These are phyloP conservation scores for Hemicordylus capensis DNA, from an alignment of 2,113 vertebrate genomes.

Conservation along the genomic window DNA sequence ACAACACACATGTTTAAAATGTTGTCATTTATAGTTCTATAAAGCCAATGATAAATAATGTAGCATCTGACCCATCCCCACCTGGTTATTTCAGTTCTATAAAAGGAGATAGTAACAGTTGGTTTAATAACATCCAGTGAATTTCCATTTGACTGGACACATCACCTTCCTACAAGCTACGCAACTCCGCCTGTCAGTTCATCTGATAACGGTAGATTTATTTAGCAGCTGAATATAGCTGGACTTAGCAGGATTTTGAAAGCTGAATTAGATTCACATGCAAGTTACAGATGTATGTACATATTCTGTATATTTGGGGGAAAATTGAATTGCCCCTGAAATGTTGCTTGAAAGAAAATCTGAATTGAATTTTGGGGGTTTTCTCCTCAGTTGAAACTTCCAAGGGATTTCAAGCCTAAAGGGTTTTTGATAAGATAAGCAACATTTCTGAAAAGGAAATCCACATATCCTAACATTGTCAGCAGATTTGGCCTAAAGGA, in stretches of 20 bases:
- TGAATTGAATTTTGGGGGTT: not conserved
- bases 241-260: not conserved
- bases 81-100: not conserved
- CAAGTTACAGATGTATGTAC: too few relatives aligned
- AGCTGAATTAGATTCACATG: not conserved
- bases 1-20: not conserved
- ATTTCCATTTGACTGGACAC: not conserved
- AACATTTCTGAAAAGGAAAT: not conserved
- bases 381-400: too few relatives aligned
- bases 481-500: not conserved
- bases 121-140: accelerated
- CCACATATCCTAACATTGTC: not conserved
- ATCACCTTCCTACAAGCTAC: not conserved
- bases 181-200: not conserved
- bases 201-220: not conserved
- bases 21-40: not conserved
- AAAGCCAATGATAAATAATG: not conserved
- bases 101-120: not conserved
- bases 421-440: not conserved
- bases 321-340: not conserved
- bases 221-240: not conserved
- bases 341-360: not conserved
- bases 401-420: too few relatives aligned
- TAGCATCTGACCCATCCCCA: accelerated
- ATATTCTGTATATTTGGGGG: too few relatives aligned